Base-by-base conservation (phyloP, 2,113 vertebrate genomes). In the Cyphomyrus discorhynchus region DNA sequence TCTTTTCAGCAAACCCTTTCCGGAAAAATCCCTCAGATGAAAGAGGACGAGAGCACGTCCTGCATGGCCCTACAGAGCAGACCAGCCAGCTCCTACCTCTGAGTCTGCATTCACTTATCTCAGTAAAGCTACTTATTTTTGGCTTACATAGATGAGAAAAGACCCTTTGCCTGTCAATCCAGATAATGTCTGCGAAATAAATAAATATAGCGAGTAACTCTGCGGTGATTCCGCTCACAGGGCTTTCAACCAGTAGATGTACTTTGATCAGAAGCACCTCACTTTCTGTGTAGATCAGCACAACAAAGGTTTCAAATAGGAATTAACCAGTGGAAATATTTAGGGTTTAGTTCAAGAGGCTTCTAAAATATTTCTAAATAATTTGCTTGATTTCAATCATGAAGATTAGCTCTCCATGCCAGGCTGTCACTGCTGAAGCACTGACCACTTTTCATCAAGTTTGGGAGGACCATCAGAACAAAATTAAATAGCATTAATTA, bases 161-260 rank as follows among this genome's bases (percentile, higher is more conserved):
- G 19, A 15, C 49, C 77, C 53, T 88, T n/a, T 21, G 6, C 87
- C 11, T 45, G 31, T 58, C 86, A 88, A 15, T 27, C 24, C 31
- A 50, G 85, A 86, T 86, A 86, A 86, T 86, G 86, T 58, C 52
- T 88, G 21, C 9, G 10, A 58, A 88, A 88, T 58, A 58, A 58
- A 58, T 35, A 88, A 88, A 88, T 52, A 86, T 52, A 52, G 31
- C 3, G 21, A 58, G 31, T 42, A 19, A 82, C 70, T 35, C 88
- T 35, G 39, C 2, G 13, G 9, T 50, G 24, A 53, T 53, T 58
- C 15, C 9, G 2, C 3, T 10, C 9, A 11, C 50, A 1, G 19
- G 47, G 31, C n/a, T 31, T 82, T 83, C 42, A 56, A 21, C 21
- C 31, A 45, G 17, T 74, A 83, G 35, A 83, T 70, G 45, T 24